Evolutionary conservation across 2,888 invertebrate genomes (phyloP).

Genomic region (Oxycera nigricornis): DNA sequence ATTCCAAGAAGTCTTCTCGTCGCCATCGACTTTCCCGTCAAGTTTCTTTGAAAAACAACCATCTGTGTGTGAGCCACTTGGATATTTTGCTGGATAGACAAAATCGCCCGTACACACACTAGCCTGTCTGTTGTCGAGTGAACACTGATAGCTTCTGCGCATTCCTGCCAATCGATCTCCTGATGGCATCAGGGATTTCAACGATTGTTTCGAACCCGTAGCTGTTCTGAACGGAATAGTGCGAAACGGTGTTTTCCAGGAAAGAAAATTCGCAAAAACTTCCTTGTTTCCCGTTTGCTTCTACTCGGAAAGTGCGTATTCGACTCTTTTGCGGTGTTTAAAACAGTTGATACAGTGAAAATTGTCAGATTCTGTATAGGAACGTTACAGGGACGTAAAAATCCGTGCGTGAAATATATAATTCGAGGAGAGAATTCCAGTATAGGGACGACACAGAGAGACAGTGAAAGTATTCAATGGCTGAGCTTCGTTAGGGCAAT

Average conservation of each 20-base stretch:
- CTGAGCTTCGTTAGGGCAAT: slow-evolving; percentile 9
- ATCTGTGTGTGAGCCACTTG: not conserved
- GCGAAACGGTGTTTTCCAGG: slow-evolving; percentile 18
- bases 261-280: slow-evolving; percentile 10
- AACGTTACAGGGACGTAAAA: not conserved
- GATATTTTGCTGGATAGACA: not conserved
- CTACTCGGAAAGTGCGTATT: not conserved
- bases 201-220: slow-evolving; percentile 38
- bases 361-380: not conserved
- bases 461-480: slow-evolving; percentile 33
- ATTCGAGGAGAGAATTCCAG: slow-evolving; percentile 11
- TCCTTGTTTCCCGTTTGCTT: slow-evolving; percentile 6
- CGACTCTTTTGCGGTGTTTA: not conserved
- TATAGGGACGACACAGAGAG: not conserved
- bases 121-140: too few relatives aligned
- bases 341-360: not conserved
- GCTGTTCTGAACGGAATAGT: slow-evolving; percentile 36
- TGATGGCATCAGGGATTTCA: slow-evolving; percentile 37
- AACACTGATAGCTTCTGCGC: slow-evolving; percentile 28
- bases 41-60: not conserved
- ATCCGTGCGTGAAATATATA: not conserved
- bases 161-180: slow-evolving; percentile 39
- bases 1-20: slow-evolving; percentile 11
- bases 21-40: slow-evolving; percentile 27
- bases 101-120: slow-evolving; percentile 1